Percentiles rank a stretch among this genome's conserved stretches.
These are phyloP conservation scores for Chymomyza costata DNA, from an alignment of 1,140 invertebrate species.

Conservation along the genomic window DNA sequence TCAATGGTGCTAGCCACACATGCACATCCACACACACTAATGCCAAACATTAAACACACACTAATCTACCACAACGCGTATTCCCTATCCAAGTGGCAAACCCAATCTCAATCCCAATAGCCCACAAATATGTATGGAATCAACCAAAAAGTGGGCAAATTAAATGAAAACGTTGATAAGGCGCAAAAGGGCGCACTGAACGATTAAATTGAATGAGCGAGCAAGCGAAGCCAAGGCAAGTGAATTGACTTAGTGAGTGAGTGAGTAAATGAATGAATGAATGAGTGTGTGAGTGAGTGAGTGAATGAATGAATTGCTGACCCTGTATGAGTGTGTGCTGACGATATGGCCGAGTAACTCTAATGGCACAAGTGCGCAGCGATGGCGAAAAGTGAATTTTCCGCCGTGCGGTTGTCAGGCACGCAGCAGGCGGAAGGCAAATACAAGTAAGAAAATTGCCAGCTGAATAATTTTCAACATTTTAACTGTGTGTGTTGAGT, in stretches of 20 bases:
- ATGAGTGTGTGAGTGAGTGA: slow-evolving; percentile 37
- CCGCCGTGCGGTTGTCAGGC: slow-evolving; percentile 59
- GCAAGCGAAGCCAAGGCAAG: no score
- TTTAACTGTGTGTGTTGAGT: not conserved
- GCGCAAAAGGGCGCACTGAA: slow-evolving; percentile 70
- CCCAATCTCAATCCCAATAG: not conserved
- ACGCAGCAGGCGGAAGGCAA: slow-evolving; percentile 15
- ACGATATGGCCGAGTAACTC: slow-evolving; percentile 67
- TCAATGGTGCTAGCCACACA: no score
- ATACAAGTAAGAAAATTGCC: slow-evolving; percentile 41
- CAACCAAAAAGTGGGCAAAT: slow-evolving; percentile 50
- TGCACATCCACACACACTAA: slow-evolving; percentile 53
- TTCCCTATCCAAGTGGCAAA: slow-evolving; percentile 17
- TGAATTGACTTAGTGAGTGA: no score
- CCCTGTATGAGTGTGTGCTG: not conserved
- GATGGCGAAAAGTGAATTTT: slow-evolving; percentile 73
- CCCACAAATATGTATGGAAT: not conserved
- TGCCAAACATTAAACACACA: slow-evolving; percentile 71
- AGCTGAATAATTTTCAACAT: slow-evolving; percentile 51
- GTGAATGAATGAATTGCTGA: slow-evolving; percentile 18
- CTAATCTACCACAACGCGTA: slow-evolving; percentile 58
- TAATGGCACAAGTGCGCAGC: slow-evolving; percentile 67
- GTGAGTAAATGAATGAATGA: slow-evolving; percentile 14
- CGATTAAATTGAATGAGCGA: slow-evolving; percentile 70
- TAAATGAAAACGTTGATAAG: slow-evolving; percentile 72